These are phyloP conservation scores for Danaus melanippus DNA, from an alignment of 1,140 invertebrate genomes.

Conservation along the genomic window DNA sequence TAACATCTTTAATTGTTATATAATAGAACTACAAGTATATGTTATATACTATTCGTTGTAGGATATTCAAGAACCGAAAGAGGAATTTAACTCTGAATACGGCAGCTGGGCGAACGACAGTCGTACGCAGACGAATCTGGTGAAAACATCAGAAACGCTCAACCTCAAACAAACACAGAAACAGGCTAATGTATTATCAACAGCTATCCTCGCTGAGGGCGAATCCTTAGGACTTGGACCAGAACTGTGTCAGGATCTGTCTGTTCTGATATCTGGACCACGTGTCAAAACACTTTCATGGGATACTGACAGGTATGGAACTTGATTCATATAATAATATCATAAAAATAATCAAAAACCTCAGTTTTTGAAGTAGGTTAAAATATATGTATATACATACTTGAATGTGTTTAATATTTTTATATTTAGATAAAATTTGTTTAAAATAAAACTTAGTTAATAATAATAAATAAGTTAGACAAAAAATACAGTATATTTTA, in stretches of 20 bases:
- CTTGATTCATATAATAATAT: neutral
- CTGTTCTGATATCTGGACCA: conserved; percentile 72
- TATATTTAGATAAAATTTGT: too few relatives aligned
- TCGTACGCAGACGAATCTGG: conserved; percentile 51
- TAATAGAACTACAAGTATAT: too few relatives aligned
- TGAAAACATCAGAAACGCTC: conserved; percentile 52
- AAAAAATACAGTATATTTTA: neutral
- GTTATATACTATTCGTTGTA: conserved; percentile 4
- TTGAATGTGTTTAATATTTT: too few relatives aligned
- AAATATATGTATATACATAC: too few relatives aligned
- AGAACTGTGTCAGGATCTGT: conserved; percentile 73
- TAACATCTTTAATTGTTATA: too few relatives aligned
- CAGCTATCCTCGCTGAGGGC: conserved; percentile 56
- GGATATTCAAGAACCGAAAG: conserved; percentile 31
- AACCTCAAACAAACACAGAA: conserved; percentile 35
- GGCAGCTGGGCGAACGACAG: conserved; percentile 65
- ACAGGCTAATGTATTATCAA: conserved; percentile 56
- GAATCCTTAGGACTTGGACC: conserved; percentile 51
- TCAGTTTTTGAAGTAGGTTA: too few relatives aligned
- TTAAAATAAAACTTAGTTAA: too few relatives aligned
- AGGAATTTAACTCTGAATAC: conserved; percentile 42
- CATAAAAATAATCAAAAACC: too few relatives aligned
- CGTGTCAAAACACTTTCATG: conserved; percentile 73
- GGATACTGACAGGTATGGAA: conserved; percentile 69
- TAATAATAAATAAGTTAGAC: too few relatives aligned